A percentile compares a stretch with the other conserved stretches of the same genome.
phyloP scores from a whole-genome alignment of 2,888 invertebrate species.

The Rhimphoctona megacephalus region DNA sequence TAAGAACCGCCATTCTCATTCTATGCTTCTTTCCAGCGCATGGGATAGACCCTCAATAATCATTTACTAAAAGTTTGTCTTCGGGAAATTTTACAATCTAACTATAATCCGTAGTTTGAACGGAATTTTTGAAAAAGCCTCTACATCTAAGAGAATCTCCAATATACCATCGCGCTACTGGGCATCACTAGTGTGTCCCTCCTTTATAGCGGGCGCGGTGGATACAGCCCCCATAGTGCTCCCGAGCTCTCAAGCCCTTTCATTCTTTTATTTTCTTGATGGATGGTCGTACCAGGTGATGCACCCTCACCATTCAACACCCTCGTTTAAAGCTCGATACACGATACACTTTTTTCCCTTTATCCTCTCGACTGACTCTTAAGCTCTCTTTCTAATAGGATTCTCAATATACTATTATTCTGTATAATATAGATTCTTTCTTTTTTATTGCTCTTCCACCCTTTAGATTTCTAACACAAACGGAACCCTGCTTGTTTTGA shows the following conservation, averaged over 20 bases:
- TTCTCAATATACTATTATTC: constrained; percentile 20
- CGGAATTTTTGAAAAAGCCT: not conserved
- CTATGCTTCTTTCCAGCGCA: too few relatives aligned
- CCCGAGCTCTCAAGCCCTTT: constrained; percentile 69
- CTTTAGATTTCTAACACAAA: not conserved
- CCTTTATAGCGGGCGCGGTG: constrained; percentile 17
- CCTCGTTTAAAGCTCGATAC: constrained; percentile 59
- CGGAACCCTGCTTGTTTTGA: constrained; percentile 10
- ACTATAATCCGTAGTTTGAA: not conserved
- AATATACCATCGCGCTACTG: constrained; percentile 2
- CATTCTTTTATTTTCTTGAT: constrained; percentile 74
- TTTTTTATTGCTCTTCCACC: constrained; percentile 14
- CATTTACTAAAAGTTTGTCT: not conserved
- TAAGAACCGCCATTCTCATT: too few relatives aligned
- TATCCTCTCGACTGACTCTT: constrained; percentile 57
- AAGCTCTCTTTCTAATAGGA: constrained; percentile 22
- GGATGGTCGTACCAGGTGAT: constrained; percentile 82
- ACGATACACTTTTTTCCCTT: constrained; percentile 61
- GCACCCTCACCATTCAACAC: constrained; percentile 70
- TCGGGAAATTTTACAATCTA: not conserved
- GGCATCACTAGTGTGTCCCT: constrained; percentile 10
- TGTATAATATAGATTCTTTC: constrained; percentile 19
- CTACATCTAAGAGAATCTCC: constrained; percentile 24
- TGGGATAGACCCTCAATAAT: too few relatives aligned
- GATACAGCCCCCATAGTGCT: constrained; percentile 23